Base-by-base conservation (phyloP, 2,888 invertebrate genomes). In the Mamestra brassicae region DNA sequence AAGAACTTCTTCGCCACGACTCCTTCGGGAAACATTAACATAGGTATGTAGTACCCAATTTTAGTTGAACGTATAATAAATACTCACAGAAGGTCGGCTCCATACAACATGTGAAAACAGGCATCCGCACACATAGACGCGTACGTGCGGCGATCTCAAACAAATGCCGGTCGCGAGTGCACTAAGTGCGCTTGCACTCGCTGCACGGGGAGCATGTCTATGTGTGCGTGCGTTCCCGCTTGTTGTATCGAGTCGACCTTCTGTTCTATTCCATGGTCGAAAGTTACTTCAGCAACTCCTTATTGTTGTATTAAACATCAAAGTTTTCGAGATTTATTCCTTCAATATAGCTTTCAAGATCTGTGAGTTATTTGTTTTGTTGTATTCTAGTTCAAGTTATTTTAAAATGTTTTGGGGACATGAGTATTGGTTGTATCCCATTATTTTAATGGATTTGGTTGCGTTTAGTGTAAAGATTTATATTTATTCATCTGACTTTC, bases 271-370 rank as follows among this genome's bases (percentile, higher is more conserved):
- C 15, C 7, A 13, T 52, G 6, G 6, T 42, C 4, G 11, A 10
- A 36, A 72, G 52, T 68, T 60, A 45, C 45, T 74, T 58, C 36
- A 52, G 38, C 55, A 54, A 76, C 60, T 71, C 36, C 71, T 71
- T 80, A 76, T 76, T 82, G 75, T 78, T 74, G 75, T 85, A 81
- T 78, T 73, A 75, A 85, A 84, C 70, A 72, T 84, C 75, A 78
- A 75, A 84, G 71, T 84, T 83, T 77, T 70, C 15, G 42, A 77
- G 85, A 81, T 85, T 70, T 77, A 84, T 82, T 80, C 67, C 72
- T 70, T 75, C 66, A 36, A 71, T 64, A 66, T 68, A 65, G 60
- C 45, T 62, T 66, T 69, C n/a, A 60, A 85, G 58, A 71, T 73
- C 15, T 62, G 13, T 80, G 65, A 76, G 64, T 70, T 67, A 76